Base-by-base conservation (phyloP, 2,113 vertebrate genomes). In the Lipophrys pholis region DNA sequence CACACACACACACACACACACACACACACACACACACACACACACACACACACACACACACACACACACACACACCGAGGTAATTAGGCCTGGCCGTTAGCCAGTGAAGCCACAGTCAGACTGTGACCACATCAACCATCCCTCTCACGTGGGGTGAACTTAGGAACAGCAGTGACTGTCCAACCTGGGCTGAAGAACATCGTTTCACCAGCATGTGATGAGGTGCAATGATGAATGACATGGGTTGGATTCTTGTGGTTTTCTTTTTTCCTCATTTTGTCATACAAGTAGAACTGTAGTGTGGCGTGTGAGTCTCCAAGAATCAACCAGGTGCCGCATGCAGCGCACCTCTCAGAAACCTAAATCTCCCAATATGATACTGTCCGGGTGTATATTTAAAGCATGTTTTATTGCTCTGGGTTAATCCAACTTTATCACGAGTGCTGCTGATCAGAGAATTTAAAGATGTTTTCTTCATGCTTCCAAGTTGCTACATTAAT, bases 101-200 rank as follows among this genome's bases (percentile, higher is more conserved):
- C 70, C 83, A 71, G 38, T 11, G 2, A 60, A 81, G 56, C 73
- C 56, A 46, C 36, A 72, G 54, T 36, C 61, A 65, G 41, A 16
- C 63, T 62, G 56, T 50, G 65, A 65, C 78, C 80, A 38, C 69
- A 72, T 50, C 56, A 53, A 73, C 68, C 11, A 75, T 11, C 62
- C 50, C 14, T 60, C 62, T 6, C 17, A 79, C 57, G 66, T 64
- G 61, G 65, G 17, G 38, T 21, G 57, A 49, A 58, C 43, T 61
- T 9, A 74, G 57, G 71, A 60, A 74, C 60, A 54, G 45, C 21
- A 36, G 69, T 48, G 45, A 57, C 48, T 52, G 45, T 43, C 50
- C 0, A 4, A 21, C 7, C 60, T 0, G 11, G 12, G 14, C 50
- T 39, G 36, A 40, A 65, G 57, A 69, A 69, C 75, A 80, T 77